Conservation (phyloP, 2,113 vertebrate species). For the Kryptolebias marmoratus region DNA sequence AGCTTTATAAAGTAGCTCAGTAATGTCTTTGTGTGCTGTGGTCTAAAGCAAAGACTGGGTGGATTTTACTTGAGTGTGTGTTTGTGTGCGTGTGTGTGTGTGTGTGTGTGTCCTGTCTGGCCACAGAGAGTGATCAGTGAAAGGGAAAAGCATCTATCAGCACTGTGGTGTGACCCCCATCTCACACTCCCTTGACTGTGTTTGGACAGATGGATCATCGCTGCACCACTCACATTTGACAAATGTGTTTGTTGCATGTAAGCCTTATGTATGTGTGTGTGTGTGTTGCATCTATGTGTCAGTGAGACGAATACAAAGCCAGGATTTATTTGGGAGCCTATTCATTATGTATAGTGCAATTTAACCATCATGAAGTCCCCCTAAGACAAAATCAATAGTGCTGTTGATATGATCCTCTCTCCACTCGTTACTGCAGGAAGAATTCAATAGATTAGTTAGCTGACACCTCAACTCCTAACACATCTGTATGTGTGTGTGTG, state of each 20-base stretch:
- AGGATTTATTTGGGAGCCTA: constrained; percentile 46
- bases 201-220: constrained; percentile 77
- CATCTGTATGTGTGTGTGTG: neutral
- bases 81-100: neutral
- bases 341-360: constrained; percentile 72
- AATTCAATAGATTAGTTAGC: constrained; percentile 69
- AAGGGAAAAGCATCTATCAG: constrained; percentile 51
- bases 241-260: constrained; percentile 48
- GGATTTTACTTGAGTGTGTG: constrained; percentile 45
- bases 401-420: constrained; percentile 72
- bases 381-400: constrained; percentile 70
- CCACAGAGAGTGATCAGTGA: constrained; percentile 16
- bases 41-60: constrained; percentile 63
- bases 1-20: constrained; percentile 38
- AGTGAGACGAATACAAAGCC: constrained; percentile 45
- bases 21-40: constrained; percentile 41
- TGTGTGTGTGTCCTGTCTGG: constrained; percentile 44
- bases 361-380: constrained; percentile 53
- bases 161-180: constrained; percentile 58
- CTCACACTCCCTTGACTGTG: constrained; percentile 61
- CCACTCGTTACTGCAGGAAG: constrained; percentile 65
- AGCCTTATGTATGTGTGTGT: constrained; percentile 3
- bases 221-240: constrained; percentile 57
- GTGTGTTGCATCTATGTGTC: constrained; percentile 20
- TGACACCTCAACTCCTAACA: constrained; percentile 51